phyloP scores from a whole-genome alignment of 2,797 vertebrate genomes.

The Cyprinodon diabolis region DNA sequence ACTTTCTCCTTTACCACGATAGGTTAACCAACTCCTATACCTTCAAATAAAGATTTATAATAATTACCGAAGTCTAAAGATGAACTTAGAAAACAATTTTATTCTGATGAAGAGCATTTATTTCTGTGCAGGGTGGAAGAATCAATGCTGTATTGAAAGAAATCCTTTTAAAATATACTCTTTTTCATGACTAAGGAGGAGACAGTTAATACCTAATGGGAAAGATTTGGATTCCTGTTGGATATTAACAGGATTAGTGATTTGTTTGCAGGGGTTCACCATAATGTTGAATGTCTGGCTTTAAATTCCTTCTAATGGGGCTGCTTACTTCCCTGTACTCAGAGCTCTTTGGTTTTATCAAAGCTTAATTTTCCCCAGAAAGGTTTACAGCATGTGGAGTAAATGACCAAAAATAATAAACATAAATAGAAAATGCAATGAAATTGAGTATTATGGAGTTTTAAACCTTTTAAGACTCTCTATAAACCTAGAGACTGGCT shows the following conservation, averaged over 20 bases:
- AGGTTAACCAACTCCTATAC: not conserved
- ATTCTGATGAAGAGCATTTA: not conserved
- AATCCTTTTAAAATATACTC: not conserved
- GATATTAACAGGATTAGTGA: not conserved
- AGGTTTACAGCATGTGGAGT: not conserved
- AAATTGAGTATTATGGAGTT: no score
- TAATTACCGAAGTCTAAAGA: not conserved
- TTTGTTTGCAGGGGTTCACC: no score
- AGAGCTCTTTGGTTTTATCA: not conserved
- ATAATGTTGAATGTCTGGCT: not conserved
- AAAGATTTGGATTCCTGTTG: not conserved
- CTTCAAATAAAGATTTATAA: not conserved
- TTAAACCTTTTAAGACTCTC: no score
- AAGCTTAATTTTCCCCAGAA: not conserved
- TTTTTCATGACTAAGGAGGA: not conserved
- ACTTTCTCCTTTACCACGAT: not conserved
- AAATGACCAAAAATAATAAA: not conserved
- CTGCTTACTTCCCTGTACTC: not conserved
- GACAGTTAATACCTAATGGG: not conserved
- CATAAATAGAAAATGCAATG: not conserved
- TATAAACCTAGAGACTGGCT: no score
- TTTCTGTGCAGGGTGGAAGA: not conserved
- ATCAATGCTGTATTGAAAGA: not conserved
- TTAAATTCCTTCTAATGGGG: not conserved
- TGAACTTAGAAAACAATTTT: not conserved